These are phyloP conservation scores for Euspilapteryx auroguttella DNA, from an alignment of 2,888 invertebrate genomes.

Conservation along the genomic window DNA sequence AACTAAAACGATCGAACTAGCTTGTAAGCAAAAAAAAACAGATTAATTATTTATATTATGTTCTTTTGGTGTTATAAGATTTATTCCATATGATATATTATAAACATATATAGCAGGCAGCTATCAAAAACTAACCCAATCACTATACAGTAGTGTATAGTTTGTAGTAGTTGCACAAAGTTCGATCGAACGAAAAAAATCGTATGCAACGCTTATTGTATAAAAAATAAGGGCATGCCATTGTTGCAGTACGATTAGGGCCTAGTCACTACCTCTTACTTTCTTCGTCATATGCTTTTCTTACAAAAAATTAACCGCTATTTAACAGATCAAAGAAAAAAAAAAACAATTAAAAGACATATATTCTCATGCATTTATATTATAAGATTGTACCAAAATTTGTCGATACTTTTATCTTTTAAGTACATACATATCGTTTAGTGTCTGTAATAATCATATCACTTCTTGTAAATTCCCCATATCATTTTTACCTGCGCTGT, in stretches of 20 bases:
- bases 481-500: slow-evolving; percentile 51
- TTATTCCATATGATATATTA: no score
- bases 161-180: slow-evolving; percentile 25
- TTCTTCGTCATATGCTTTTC: slow-evolving; percentile 17
- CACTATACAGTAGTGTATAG: no score
- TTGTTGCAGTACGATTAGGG: slow-evolving; percentile 60
- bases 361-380: slow-evolving; percentile 48
- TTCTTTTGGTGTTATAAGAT: no score
- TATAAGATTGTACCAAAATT: slow-evolving; percentile 39
- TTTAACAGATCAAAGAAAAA: no score
- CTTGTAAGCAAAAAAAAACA: no score
- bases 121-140: not conserved
- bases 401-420: slow-evolving; percentile 32
- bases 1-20: slow-evolving; percentile 20
- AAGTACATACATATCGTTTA: slow-evolving; percentile 59
- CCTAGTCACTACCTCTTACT: slow-evolving; percentile 36
- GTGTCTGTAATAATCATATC: slow-evolving; percentile 49
- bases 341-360: slow-evolving; percentile 47
- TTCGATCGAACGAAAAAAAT: slow-evolving; percentile 27
- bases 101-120: no score
- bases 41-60: no score
- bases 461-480: slow-evolving; percentile 55
- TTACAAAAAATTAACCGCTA: no score
- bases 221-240: slow-evolving; percentile 47
- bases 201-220: slow-evolving; percentile 62